Evolutionary conservation across 2,797 vertebrate genomes (phyloP).

Genomic region (Sebastes diaconus): DNA sequence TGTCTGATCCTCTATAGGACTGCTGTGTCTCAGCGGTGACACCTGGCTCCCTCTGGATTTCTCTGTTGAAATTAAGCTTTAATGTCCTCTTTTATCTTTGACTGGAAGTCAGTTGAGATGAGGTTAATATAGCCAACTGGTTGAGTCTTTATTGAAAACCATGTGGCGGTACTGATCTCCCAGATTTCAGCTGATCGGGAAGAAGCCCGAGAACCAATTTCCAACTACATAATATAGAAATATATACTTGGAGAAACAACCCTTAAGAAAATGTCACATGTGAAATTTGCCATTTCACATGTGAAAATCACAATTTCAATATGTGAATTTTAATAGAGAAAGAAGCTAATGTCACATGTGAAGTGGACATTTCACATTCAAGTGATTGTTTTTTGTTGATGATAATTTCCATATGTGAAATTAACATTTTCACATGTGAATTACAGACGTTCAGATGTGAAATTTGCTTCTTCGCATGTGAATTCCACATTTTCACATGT

Average conservation of each 20-base stretch:
- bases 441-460: no score
- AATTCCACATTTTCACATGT: no score
- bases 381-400: no score
- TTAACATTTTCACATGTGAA: no score
- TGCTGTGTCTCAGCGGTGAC: neutral
- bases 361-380: no score
- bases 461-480: no score
- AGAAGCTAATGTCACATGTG: no score
- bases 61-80: neutral
- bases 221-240: neutral
- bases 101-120: neutral
- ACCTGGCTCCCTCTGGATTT: neutral
- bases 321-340: no score
- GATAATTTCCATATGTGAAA: no score
- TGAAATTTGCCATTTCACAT: no score
- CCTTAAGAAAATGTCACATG: no score
- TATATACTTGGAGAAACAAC: neutral
- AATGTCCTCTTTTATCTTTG: neutral
- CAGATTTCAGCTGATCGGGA: neutral
- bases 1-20: neutral
- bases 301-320: no score
- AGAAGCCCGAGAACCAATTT: neutral
- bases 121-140: neutral
- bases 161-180: neutral
- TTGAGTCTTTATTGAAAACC: neutral